phyloP scores from a whole-genome alignment of 2,888 invertebrate genomes.

The Hoplodrina ambigua region DNA sequence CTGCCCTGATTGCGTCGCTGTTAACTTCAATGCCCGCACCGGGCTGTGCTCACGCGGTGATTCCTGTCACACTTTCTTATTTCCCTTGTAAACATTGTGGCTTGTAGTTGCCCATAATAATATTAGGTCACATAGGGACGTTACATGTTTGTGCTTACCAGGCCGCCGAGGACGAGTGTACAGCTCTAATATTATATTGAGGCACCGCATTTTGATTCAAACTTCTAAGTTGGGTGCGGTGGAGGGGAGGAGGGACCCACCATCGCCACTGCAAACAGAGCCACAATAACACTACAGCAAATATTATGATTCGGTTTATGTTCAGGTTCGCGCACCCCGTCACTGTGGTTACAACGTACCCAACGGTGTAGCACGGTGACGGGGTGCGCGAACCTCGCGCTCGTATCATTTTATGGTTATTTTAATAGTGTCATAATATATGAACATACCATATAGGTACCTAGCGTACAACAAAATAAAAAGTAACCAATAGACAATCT shows the following conservation, averaged over 20 bases:
- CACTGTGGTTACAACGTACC: background rate
- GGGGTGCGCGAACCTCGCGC: too few species aligned
- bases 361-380: too few species aligned
- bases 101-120: constrained; percentile 7
- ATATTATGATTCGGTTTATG: background rate
- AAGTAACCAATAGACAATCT: background rate
- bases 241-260: background rate
- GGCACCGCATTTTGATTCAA: background rate
- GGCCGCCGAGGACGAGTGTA: background rate
- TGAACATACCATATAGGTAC: background rate
- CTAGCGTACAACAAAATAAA: too few species aligned
- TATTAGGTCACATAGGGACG: background rate
- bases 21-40: background rate
- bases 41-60: background rate
- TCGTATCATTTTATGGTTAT: background rate
- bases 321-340: background rate
- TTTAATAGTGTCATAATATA: background rate
- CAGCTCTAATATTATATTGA: constrained; percentile 7
- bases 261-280: background rate
- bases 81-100: constrained; percentile 1
- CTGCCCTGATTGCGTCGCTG: constrained; percentile 25
- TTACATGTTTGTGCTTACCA: background rate
- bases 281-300: background rate
- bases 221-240: background rate
- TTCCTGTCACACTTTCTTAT: background rate